Base-by-base conservation (phyloP, 2,888 invertebrate species). In the Parasteatoda lunata region DNA sequence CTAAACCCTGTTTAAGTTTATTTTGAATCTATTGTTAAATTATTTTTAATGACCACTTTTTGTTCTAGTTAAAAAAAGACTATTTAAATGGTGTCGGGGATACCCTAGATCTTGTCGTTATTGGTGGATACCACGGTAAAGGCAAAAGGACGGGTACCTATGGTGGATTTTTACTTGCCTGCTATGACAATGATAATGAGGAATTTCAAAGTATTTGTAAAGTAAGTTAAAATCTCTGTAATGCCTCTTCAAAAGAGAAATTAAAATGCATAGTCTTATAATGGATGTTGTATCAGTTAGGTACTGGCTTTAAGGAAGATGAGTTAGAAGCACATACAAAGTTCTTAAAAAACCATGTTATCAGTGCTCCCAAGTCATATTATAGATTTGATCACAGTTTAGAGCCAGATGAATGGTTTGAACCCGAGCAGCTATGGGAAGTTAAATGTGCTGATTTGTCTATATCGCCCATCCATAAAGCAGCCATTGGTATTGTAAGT, bases 401-500 rank as follows among this genome's bases (percentile, higher is more conserved):
- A 90, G 91, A 91, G 45, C 96, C 98, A 1, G 98, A 98, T 93
- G 96, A 95, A 91, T 98, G 98, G 98, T 95, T 98, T 91, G 94
- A 95, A 89, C 94, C 97, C 4, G 94, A 94, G 15, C 94, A 95
- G 92, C 98, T 99, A 84, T 98, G 98, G 97, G 98, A 98, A 93
- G 94, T 98, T 81, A 97, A 98, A 92, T 97, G 98, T 92, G 99
- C 99, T 0, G 99, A 99, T 94, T 94, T 99, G 84, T 98, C 98
- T 6, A 94, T 99, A 73, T 99, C 98, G 54, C 98, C 99, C 15
- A 95, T 96, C 76, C 98, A 99, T 92, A 94, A 94, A 91, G 99
- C 99, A 75, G 99, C 96, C 0, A 92, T 94, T 71, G 93, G 93
- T 73, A 95, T 97, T 91, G 96, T 95, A 92, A 93, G 94, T 47